These are phyloP conservation scores for Leptobrachium ailaonicum DNA, from an alignment of 2,113 vertebrate species.

Conservation along the genomic window DNA sequence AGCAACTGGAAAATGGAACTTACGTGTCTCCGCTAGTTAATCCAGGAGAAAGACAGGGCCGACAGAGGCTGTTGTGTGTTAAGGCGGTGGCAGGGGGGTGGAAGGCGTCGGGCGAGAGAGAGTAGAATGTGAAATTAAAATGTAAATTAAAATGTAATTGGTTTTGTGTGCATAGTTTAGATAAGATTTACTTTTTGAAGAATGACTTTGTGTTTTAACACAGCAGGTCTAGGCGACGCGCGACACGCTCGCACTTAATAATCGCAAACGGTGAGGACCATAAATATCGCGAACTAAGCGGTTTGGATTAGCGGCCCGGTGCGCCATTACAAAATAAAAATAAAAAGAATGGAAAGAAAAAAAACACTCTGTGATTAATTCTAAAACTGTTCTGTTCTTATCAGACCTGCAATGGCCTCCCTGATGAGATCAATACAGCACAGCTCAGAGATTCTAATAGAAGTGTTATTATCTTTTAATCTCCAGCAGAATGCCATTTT, in stretches of 20 bases:
- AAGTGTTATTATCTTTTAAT: constrained; percentile 83
- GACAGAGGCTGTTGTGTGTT: constrained; percentile 57
- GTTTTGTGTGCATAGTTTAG: constrained; percentile 77
- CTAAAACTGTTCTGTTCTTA: constrained; percentile 71
- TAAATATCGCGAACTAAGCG: constrained; percentile 77
- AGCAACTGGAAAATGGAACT: constrained; percentile 52
- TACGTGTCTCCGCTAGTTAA: constrained; percentile 52
- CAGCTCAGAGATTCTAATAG: constrained; percentile 76
- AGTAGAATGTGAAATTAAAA: constrained; percentile 71
- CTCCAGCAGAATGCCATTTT: constrained; percentile 68
- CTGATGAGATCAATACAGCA: constrained; percentile 81
- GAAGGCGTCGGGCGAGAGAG: constrained; percentile 10
- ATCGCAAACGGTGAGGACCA: constrained; percentile 66
- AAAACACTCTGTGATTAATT: constrained; percentile 72
- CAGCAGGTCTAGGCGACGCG: constrained; percentile 68
- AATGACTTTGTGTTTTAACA: constrained; percentile 73
- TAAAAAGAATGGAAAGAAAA: constrained; percentile 10
- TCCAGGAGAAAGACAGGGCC: constrained; percentile 62
- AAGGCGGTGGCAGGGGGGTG: constrained; percentile 8
- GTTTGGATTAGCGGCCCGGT: constrained; percentile 72
- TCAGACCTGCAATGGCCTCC: constrained; percentile 76
- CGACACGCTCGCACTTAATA: constrained; percentile 72
- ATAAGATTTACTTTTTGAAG: constrained; percentile 79
- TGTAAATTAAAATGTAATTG: constrained; percentile 81
- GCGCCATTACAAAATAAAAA: constrained; percentile 71